phyloP scores from a whole-genome alignment of 2,113 vertebrate species.

The Cervus canadensis region DNA sequence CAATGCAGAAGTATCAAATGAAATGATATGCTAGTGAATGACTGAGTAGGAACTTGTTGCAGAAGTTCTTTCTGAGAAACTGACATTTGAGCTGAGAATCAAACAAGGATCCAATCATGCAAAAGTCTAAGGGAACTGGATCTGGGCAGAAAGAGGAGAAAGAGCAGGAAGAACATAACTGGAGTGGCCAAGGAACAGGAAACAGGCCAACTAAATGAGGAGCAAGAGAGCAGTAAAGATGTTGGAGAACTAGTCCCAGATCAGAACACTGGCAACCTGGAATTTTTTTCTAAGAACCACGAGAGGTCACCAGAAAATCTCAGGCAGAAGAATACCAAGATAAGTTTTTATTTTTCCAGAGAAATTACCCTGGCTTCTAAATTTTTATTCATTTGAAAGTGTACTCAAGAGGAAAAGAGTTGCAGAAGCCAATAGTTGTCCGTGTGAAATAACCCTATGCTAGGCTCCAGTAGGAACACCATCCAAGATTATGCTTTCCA shows the following conservation, averaged over 20 bases:
- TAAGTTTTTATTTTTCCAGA: not conserved
- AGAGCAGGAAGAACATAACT: not conserved
- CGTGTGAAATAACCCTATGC: not conserved
- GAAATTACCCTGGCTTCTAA: not conserved
- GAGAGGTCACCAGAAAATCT: not conserved
- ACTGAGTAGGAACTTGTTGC: not conserved
- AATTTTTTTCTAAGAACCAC: not conserved
- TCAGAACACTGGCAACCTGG: not conserved
- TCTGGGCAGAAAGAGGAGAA: not conserved
- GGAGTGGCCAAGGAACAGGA: not conserved
- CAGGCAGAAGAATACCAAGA: not conserved
- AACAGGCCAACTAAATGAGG: not conserved
- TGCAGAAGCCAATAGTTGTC: not conserved
- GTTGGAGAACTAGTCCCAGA: not conserved
- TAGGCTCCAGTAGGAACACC: not conserved
- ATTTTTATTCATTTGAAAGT: not conserved
- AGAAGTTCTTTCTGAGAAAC: not conserved
- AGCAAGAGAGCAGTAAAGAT: not conserved
- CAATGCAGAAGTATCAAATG: not conserved
- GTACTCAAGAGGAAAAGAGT: not conserved
- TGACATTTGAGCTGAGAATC: not conserved
- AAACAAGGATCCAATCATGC: not conserved
- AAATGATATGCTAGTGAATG: not conserved
- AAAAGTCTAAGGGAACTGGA: not conserved
- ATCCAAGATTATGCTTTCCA: not conserved